Percentiles rank a stretch among this genome's conserved stretches.
These are phyloP conservation scores for Axea sp. DNA, from an alignment of 2,888 invertebrate species.

Conservation along the genomic window DNA sequence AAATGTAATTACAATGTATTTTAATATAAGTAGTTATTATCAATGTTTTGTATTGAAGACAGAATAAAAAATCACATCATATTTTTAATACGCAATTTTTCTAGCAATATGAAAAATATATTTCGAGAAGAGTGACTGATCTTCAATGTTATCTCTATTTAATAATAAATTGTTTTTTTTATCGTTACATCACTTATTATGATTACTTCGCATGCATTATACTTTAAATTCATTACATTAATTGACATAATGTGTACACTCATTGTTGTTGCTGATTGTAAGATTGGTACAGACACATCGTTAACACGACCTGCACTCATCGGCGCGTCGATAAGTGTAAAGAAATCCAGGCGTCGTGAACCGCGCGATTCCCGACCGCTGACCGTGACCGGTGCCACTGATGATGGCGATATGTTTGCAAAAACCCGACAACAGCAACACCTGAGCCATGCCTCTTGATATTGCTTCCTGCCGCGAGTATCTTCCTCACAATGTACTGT, in stretches of 20 bases:
- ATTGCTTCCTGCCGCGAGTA: conserved; percentile 56
- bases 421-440: conserved; percentile 64
- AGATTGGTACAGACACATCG: conserved; percentile 57
- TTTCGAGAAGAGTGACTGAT: conserved; percentile 25
- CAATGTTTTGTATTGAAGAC: too few relatives aligned
- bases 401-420: conserved; percentile 65
- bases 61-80: too few relatives aligned
- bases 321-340: conserved; percentile 48
- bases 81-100: too few relatives aligned
- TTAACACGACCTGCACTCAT: conserved; percentile 58
- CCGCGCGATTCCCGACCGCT: conserved; percentile 59
- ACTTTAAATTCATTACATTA: conserved; percentile 44
- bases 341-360: conserved; percentile 49
- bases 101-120: conserved; percentile 13
- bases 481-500: conserved; percentile 55
- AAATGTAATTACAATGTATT: too few relatives aligned
- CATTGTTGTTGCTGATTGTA: conserved; percentile 43
- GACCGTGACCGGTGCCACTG: conserved; percentile 66
- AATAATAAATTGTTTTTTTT: conserved; percentile 37
- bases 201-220: conserved; percentile 33
- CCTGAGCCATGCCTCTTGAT: conserved; percentile 49
- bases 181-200: conserved; percentile 36
- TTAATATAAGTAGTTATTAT: too few relatives aligned
- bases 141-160: conserved; percentile 43
- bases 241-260: conserved; percentile 48